phyloP scores from a whole-genome alignment of 2,888 invertebrate species.

The Dascillus cervinus region DNA sequence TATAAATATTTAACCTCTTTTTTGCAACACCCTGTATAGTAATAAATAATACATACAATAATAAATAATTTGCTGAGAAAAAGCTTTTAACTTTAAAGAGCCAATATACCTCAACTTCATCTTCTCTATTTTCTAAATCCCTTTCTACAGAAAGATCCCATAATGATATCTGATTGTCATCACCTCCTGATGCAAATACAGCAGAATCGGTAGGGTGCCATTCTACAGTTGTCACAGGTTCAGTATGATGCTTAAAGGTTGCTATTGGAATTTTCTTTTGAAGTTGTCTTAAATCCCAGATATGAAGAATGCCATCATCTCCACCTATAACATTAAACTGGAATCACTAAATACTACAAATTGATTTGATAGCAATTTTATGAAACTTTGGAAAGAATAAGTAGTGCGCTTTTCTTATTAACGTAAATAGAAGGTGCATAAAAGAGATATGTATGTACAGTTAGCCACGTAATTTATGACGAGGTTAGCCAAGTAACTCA shows the following conservation, averaged over 20 bases:
- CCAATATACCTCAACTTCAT: constrained; percentile 43
- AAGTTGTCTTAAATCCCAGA: constrained; percentile 93
- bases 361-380: too few species aligned
- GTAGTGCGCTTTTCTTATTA: too few species aligned
- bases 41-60: constrained; percentile 3
- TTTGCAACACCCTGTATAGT: background rate
- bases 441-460: too few species aligned
- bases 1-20: background rate
- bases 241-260: constrained; percentile 90
- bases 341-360: too few species aligned
- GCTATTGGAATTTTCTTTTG: constrained; percentile 74
- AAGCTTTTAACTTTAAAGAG: too few species aligned
- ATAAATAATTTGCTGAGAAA: too few species aligned
- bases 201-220: constrained; percentile 94
- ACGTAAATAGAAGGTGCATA: too few species aligned
- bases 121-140: constrained; percentile 55
- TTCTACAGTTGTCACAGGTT: constrained; percentile 90
- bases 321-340: constrained; percentile 73
- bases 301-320: constrained; percentile 88
- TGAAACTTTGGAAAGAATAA: too few species aligned
- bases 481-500: too few species aligned
- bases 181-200: constrained; percentile 87
- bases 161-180: constrained; percentile 90
- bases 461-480: too few species aligned
- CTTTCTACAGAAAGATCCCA: constrained; percentile 94